Evolutionary conservation across 2,113 vertebrate genomes (phyloP), one percentile per base, ranked within the genome.

Genomic region (Phyllopteryx taeniolatus): DNA sequence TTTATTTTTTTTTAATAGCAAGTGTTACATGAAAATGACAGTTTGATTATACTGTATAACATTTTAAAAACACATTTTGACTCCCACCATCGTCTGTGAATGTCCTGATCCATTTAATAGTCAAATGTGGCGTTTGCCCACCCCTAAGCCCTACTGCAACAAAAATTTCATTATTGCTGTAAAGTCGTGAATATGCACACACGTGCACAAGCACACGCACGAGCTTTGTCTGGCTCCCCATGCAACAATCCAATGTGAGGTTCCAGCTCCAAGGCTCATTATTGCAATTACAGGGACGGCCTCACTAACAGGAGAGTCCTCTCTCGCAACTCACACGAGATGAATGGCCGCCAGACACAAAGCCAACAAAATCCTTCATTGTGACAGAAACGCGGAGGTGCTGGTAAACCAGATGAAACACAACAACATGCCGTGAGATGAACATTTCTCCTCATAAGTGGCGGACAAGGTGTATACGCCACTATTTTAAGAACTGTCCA

Each of bases 241-340:
- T 82, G 88, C 86, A 88, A 88, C 87, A 63, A 31, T 70, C 64
- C 20, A 6, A 27, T 51, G 70, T 85, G 83, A 82, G 74, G 22
- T 66, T 85, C 81, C 79, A 68, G 67, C 78, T 83, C 68, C 60
- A 46, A 11, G 67, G 76, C 88, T 91, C 84, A 91, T 92, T 91
- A 91, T 71, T 78, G 74, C 79, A 72, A 91, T 92, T 91, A 89
- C 74, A 64, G 69, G 44, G 74, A 85, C 77, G 47, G 74, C 53
- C 70, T 72, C 72, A 81, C 79, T 77, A 79, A 73, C 43, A 47
- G 46, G 14, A 60, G 42, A 73, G 59, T 76, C 44, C 66, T 46
- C 72, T 10, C 33, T 14, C 12, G 44, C 61, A 20, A n/a, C 49
- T 7, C 49, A 51, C 68, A 59, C 56, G 13, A n/a, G 19, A n/a